These are phyloP conservation scores for Leptopilina syphax DNA, from an alignment of 2,888 invertebrate species.

Conservation along the genomic window DNA sequence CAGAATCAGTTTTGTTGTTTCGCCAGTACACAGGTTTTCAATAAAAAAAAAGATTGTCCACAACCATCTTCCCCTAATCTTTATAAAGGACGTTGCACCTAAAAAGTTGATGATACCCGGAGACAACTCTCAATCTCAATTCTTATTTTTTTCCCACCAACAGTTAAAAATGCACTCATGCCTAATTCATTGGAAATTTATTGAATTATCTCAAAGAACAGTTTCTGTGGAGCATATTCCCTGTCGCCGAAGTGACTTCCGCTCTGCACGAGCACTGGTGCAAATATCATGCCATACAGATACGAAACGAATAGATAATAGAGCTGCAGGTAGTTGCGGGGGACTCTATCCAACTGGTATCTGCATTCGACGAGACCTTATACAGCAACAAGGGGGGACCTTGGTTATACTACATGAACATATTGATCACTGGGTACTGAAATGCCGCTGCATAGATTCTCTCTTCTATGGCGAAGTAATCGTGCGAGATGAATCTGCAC, in stretches of 20 bases:
- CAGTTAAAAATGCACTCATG: background rate
- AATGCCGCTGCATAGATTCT: conserved; percentile 59
- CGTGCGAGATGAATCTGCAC: conserved; percentile 62
- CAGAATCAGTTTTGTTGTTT: no score
- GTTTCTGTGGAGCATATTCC: conserved; percentile 13
- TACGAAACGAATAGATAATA: conserved; percentile 51
- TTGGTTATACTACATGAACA: conserved; percentile 47
- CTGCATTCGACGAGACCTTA: conserved; percentile 46
- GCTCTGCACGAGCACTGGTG: conserved; percentile 41
- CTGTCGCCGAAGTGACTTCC: conserved; percentile 14
- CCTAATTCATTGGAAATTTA: conserved; percentile 29
- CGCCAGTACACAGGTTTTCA: no score
- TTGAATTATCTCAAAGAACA: conserved; percentile 27
- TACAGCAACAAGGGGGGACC: conserved; percentile 29
- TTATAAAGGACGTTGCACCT: conserved; percentile 23
- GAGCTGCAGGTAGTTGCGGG: conserved; percentile 53
- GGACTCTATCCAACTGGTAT: conserved; percentile 55
- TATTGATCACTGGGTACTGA: conserved; percentile 60
- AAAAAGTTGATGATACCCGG: no score
- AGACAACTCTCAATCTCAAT: conserved; percentile 4
- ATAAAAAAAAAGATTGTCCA: no score
- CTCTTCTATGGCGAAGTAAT: conserved; percentile 58
- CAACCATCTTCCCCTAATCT: background rate
- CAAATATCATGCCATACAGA: conserved; percentile 46
- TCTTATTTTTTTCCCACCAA: background rate